Conservation (phyloP, 92 coral and sea anemone species). For the Porites lobata region DNA sequence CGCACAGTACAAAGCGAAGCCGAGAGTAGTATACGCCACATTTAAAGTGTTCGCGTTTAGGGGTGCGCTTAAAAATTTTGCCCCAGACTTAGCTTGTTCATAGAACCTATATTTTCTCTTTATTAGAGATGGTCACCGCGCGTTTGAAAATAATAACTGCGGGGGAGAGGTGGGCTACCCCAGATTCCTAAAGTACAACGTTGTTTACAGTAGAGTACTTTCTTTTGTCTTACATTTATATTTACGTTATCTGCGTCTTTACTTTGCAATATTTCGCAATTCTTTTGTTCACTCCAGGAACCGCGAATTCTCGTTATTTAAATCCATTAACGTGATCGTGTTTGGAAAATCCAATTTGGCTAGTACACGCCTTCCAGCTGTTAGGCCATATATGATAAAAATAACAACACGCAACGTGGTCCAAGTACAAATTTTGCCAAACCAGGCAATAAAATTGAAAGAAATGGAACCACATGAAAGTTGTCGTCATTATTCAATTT, state of each 20-base stretch:
- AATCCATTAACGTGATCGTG: slow-evolving; percentile 5
- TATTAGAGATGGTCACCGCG: too few relatives aligned
- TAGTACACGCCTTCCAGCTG: not conserved
- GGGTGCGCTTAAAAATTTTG: too few relatives aligned
- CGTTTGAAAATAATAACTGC: not conserved
- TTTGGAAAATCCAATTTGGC: slow-evolving; percentile 23
- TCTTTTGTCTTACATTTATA: not conserved
- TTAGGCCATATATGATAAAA: not conserved
- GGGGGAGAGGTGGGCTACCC: not conserved
- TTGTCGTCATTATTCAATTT: not conserved
- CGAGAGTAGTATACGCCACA: too few relatives aligned
- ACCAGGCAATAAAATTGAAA: not conserved
- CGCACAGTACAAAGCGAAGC: too few relatives aligned
- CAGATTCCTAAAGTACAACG: slow-evolving; percentile 1
- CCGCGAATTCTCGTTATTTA: not conserved
- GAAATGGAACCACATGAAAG: not conserved
- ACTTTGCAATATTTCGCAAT: not conserved
- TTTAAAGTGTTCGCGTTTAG: too few relatives aligned
- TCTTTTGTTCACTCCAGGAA: slow-evolving; percentile 11
- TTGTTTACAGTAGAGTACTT: slow-evolving; percentile 20
- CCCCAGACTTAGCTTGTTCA: too few relatives aligned
- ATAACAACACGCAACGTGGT: not conserved
- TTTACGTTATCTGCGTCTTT: not conserved
- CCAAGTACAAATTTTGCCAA: not conserved
- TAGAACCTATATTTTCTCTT: too few relatives aligned